Conservation (phyloP, 2,888 invertebrate species). For the Metacarcinus magister region DNA sequence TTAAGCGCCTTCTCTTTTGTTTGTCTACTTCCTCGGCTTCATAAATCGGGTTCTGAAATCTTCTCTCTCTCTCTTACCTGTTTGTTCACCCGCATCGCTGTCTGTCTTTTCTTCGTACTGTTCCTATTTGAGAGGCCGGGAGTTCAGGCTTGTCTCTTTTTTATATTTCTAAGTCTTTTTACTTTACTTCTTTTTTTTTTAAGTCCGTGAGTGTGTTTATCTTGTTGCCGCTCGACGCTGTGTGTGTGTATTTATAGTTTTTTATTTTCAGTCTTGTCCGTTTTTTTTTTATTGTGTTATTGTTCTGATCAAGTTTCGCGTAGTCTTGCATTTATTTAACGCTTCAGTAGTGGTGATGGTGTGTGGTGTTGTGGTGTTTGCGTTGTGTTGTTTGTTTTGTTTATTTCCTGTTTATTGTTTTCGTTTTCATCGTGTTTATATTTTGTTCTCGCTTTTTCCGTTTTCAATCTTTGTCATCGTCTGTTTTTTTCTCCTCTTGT, state of each 20-base stretch:
- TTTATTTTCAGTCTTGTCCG: neutral
- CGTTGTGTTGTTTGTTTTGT: neutral
- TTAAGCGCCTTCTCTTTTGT: neutral
- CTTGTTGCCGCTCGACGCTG: neutral
- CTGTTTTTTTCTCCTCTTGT: too few relatives aligned
- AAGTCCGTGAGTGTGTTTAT: neutral
- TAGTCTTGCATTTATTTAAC: too few relatives aligned
- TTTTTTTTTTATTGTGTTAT: neutral
- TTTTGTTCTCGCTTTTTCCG: neutral
- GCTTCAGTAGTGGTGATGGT: too few relatives aligned
- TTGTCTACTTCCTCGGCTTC: neutral
- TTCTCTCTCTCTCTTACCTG: neutral
- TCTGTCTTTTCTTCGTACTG: neutral
- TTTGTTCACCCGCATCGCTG: neutral
- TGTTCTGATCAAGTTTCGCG: neutral
- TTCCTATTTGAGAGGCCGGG: neutral
- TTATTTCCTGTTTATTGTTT: neutral
- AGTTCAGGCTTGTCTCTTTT: neutral
- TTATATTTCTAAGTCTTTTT: neutral
- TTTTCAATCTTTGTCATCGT: neutral
- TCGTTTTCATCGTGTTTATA: neutral
- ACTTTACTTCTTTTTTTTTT: neutral
- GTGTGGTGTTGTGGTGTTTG: neutral
- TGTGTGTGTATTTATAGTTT: neutral
- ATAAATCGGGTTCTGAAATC: neutral